These are phyloP conservation scores for Hyposoter dolosus DNA, from an alignment of 2,888 invertebrate genomes.

Conservation along the genomic window DNA sequence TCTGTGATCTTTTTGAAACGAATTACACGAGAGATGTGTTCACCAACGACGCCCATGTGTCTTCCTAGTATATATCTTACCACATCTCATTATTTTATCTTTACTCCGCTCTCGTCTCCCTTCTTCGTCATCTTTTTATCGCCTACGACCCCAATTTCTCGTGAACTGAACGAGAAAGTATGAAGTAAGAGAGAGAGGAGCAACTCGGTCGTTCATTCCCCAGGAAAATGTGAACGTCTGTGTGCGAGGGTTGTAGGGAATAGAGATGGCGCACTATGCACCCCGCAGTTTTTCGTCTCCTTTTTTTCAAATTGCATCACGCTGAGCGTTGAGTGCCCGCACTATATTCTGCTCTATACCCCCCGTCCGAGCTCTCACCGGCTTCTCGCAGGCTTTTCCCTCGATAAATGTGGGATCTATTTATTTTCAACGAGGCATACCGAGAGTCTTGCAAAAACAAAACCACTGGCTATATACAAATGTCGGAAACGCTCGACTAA, in stretches of 20 bases:
- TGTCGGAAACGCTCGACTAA: neutral
- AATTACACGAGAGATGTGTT: constrained; percentile 49
- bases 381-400: constrained; percentile 44
- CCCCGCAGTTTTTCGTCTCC: constrained; percentile 78
- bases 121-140: constrained; percentile 61
- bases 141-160: constrained; percentile 65
- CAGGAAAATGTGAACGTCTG: constrained; percentile 18
- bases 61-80: constrained; percentile 59
- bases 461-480: constrained; percentile 18
- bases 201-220: neutral
- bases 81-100: constrained; percentile 66
- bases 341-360: constrained; percentile 40
- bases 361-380: constrained; percentile 38
- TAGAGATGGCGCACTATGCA: constrained; percentile 72
- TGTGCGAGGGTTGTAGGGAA: constrained; percentile 31
- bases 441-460: constrained; percentile 29
- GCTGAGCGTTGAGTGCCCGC: constrained; percentile 81
- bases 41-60: constrained; percentile 60
- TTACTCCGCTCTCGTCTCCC: constrained; percentile 47
- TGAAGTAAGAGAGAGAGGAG: constrained; percentile 6
- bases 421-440: constrained; percentile 57
- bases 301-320: constrained; percentile 76
- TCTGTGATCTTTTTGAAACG: constrained; percentile 37
- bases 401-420: constrained; percentile 61
- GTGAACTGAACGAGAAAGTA: constrained; percentile 6